Evolutionary conservation across 2,113 vertebrate species (phyloP).

Genomic region (Microtus ochrogaster): DNA sequence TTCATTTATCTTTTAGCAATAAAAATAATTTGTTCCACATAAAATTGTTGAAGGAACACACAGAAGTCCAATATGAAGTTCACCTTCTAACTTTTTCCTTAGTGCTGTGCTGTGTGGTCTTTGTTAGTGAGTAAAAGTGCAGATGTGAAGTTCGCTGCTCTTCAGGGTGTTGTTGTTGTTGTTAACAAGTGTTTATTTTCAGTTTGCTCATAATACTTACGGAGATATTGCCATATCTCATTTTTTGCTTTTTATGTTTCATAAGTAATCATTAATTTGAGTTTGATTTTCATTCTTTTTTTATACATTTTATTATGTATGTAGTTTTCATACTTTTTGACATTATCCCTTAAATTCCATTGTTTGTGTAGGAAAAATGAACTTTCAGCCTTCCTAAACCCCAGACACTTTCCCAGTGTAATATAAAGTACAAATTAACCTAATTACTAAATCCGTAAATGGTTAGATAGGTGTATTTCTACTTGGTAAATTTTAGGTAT

Average conservation of each 20-base stretch:
- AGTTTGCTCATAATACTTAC: constrained; percentile 4
- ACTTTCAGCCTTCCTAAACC: not conserved
- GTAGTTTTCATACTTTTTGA: not conserved
- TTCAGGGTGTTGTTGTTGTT: not conserved
- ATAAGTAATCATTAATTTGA: constrained; percentile 35
- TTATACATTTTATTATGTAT: constrained; percentile 28
- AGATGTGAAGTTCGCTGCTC: not conserved
- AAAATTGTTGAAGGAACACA: constrained; percentile 28
- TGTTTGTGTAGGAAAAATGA: not conserved
- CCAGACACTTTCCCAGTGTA: constrained; percentile 52
- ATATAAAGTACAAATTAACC: constrained; percentile 23
- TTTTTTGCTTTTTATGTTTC: not conserved
- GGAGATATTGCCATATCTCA: not conserved
- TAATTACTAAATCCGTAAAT: constrained; percentile 37
- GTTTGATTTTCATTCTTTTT: constrained; percentile 38
- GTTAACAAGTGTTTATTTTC: constrained; percentile 37
- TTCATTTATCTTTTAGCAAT: not conserved
- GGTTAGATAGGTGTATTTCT: not conserved
- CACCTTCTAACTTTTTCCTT: not conserved
- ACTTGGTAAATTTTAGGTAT: not conserved
- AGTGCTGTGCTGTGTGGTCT: constrained; percentile 33
- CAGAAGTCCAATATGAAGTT: not conserved
- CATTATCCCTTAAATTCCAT: not conserved
- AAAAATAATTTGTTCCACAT: not conserved
- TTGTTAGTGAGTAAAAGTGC: not conserved